Evolutionary conservation across 2,888 invertebrate species (phyloP), one percentile per base, ranked within the genome.

Genomic region (Aleiodes alternator): DNA sequence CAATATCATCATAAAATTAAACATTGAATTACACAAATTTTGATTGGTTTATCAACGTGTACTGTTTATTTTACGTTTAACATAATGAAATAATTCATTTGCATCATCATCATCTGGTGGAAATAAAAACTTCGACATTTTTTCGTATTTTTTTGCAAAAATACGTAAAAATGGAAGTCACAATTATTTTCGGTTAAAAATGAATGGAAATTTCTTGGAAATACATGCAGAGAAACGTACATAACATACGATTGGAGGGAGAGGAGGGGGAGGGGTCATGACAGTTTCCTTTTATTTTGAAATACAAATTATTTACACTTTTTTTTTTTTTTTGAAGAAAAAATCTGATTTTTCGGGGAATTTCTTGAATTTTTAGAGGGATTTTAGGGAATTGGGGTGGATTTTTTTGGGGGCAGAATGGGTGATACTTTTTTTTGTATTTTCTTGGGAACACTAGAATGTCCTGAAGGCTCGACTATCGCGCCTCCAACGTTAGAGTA

Each of bases 391-490:
- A 4, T 4, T 34, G 14, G 53, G 53, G 53, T 43, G 43, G 43
- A 9, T 34, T 38, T 14, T 23, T 23, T 61, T 14, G 7, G 14
- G 34, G 38, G 14, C 31, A 12, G 7, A 4, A 34, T 34, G 61
- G n/a, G 38, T 8, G 34, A 11, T 57, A 6, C 34, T 7, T 8
- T 6, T 34, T n/a, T 12, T 38, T 23, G 4, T 4, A 14, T 11
- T 23, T 38, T 61, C 38, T 38, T 34, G 6, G 61, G 61, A 38
- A 11, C 57, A 57, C 38, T 6, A 12, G 50, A 64, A 43, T 66
- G 66, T 66, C 48, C 48, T 29, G 48, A 23, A 66, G 48, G 29
- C 66, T 48, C 66, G 66, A 66, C 66, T 66, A 66, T 66, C 66
- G 66, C 66, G 66, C 66, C 66, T 66, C 66, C 48, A 48, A 50